Evolutionary conservation across 2,888 invertebrate genomes (phyloP), one percentile per base, ranked within the genome.

Genomic region (Netelia fuscicornis): DNA sequence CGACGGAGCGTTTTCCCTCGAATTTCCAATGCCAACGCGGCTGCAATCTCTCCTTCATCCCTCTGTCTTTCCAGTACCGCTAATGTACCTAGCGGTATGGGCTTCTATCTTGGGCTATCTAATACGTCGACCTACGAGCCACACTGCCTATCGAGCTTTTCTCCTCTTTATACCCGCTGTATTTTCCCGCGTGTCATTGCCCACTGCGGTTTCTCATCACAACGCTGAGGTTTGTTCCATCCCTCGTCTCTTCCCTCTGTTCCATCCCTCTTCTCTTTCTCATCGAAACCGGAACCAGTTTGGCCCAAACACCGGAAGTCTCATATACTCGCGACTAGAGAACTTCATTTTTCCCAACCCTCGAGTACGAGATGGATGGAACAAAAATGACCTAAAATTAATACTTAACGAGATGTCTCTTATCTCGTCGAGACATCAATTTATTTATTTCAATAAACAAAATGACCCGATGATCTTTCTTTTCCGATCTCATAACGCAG

Each of bases 291-390:
- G 84, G 84, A 84, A 84, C 60, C 67, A 84, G 77, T 84, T 84
- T 72, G 52, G 62, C 67, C 67, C 48, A 84, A 84, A 81, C 81
- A 77, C 81, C 81, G 84, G 81, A 84, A 70, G 81, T 78, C 78
- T 74, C 62, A 17, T 17, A 60, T 60, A 67, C 62, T 72, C 67
- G 30, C 37, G 10, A 77, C 70, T 54, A 11, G 6, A 10, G 10
- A 70, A 48, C 48, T 48, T 37, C 37, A 30, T 62, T 62, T 72
- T 71, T 62, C 37, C 42, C 23, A 17, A n/a, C 48, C 65, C 67
- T 44, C 23, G 0, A 42, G 2, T 13, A 48, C 48, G 6, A 3
- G 17, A 17, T 17, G 11, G 48, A 48, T 48, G 30, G 6, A 30
- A 30, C 30, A 30, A 30, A 30, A 30, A 30, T 30, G 3, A 2